These are phyloP conservation scores for Acanthiza pusilla DNA, from an alignment of 2,797 vertebrate species.

Conservation along the genomic window DNA sequence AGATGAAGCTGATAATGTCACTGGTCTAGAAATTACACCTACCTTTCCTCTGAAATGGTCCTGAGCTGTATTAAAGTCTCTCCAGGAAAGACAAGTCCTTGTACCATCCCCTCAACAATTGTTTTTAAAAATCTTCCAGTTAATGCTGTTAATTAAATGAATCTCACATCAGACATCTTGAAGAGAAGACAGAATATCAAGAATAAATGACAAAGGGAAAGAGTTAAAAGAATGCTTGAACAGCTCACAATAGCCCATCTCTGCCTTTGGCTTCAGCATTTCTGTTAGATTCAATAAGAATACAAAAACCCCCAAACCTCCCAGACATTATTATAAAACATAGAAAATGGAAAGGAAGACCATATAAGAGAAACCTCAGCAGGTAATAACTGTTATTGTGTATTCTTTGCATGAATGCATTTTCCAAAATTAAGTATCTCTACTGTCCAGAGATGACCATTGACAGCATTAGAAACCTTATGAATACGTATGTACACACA, in stretches of 20 bases:
- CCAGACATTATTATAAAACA: background rate
- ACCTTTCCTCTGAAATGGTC: background rate
- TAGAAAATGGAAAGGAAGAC: background rate
- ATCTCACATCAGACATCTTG: background rate
- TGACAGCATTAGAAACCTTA: background rate
- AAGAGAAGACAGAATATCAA: background rate
- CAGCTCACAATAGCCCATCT: background rate
- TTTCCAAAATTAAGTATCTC: background rate
- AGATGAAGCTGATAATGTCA: background rate
- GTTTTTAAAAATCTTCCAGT: background rate
- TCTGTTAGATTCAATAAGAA: background rate
- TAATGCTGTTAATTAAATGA: background rate
- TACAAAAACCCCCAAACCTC: rapidly evolving
- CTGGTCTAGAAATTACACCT: background rate
- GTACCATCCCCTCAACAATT: background rate
- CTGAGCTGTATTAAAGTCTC: background rate
- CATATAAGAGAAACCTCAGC: background rate
- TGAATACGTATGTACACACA: background rate
- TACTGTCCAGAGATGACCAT: background rate
- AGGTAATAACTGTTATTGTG: background rate
- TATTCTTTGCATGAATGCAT: background rate
- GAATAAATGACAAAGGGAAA: background rate
- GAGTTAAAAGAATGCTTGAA: background rate
- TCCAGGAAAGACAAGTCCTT: background rate
- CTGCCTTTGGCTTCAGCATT: background rate